A percentile compares a stretch with the other conserved stretches of the same genome.
phyloP scores from a whole-genome alignment of 2,888 invertebrate species.

The Charanyca ferruginea region DNA sequence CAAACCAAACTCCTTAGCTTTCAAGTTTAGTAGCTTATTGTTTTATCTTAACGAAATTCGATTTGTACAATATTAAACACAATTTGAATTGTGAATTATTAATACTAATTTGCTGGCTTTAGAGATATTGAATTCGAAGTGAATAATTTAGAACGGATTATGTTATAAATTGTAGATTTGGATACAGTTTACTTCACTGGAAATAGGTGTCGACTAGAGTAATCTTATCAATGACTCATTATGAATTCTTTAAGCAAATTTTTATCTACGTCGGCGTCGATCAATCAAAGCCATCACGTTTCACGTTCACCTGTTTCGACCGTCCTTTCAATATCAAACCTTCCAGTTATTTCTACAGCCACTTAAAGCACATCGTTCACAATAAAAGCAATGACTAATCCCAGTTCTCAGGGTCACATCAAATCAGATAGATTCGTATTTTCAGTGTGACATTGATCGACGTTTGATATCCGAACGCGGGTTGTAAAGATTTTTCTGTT shows the following conservation, averaged over 20 bases:
- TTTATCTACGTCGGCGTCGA: slow-evolving; percentile 33
- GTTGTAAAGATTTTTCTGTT: slow-evolving; percentile 77
- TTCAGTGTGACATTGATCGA: slow-evolving; percentile 86
- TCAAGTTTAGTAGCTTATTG: slow-evolving; percentile 69
- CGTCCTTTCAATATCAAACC: slow-evolving; percentile 56
- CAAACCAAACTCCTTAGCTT: slow-evolving; percentile 76
- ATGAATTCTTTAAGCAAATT: slow-evolving; percentile 39
- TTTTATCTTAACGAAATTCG: slow-evolving; percentile 61
- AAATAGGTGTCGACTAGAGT: slow-evolving; percentile 35
- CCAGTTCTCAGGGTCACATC: slow-evolving; percentile 76
- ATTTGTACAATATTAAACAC: slow-evolving; percentile 39
- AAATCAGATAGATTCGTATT: slow-evolving; percentile 77
- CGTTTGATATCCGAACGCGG: slow-evolving; percentile 83
- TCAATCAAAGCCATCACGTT: slow-evolving; percentile 56
- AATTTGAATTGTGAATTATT: slow-evolving; percentile 37
- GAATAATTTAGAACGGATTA: slow-evolving; percentile 50
- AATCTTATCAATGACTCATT: slow-evolving; percentile 44
- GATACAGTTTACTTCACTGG: slow-evolving; percentile 22
- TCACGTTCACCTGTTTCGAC: slow-evolving; percentile 44
- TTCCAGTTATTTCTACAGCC: slow-evolving; percentile 66
- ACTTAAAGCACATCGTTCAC: slow-evolving; percentile 67
- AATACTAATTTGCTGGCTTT: slow-evolving; percentile 29
- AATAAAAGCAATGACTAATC: slow-evolving; percentile 85
- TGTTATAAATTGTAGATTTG: slow-evolving; percentile 44
- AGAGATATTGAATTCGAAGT: slow-evolving; percentile 31